Percentiles rank a stretch among this genome's conserved stretches.
Evolutionary conservation across 2,113 vertebrate genomes (phyloP).

Genomic region (Engystomops pustulosus): DNA sequence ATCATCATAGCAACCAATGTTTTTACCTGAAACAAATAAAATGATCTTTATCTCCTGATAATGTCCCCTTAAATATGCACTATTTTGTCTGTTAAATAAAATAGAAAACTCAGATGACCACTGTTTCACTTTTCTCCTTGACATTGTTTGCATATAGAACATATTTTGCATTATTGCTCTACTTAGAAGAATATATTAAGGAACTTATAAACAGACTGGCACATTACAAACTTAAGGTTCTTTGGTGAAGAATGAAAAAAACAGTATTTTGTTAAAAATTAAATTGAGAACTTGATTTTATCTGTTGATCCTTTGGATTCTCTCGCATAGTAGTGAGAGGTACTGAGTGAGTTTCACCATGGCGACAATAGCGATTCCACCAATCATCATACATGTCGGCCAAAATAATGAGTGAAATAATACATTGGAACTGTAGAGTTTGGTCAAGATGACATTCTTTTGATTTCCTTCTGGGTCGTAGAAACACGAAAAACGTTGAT

Average conservation of each 20-base stretch:
- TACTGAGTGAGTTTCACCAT: conserved; percentile 98
- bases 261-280: conserved; percentile 75
- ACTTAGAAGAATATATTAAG: conserved; percentile 77
- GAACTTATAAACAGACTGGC: conserved; percentile 78
- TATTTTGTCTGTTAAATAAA: background rate
- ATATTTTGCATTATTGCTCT: conserved; percentile 84
- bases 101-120: conserved; percentile 66
- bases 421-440: conserved; percentile 85
- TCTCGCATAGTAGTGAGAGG: conserved; percentile 88
- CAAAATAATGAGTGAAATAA: conserved; percentile 90
- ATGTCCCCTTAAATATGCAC: conserved; percentile 26
- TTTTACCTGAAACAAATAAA: too few relatives aligned
- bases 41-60: background rate
- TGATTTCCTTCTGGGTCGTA: conserved; percentile 80
- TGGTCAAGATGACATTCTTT: conserved; percentile 85
- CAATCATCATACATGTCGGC: conserved; percentile 89
- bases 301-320: conserved; percentile 84
- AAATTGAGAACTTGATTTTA: conserved; percentile 71
- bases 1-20: too few relatives aligned
- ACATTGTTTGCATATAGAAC: conserved; percentile 82
- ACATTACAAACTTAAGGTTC: conserved; percentile 86
- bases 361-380: conserved; percentile 83
- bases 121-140: conserved; percentile 70
- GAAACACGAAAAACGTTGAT: conserved; percentile 86
- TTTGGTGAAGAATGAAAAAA: conserved; percentile 84